These are phyloP conservation scores for Lasioglossum calceatum DNA, from an alignment of 2,888 invertebrate genomes.

Conservation along the genomic window DNA sequence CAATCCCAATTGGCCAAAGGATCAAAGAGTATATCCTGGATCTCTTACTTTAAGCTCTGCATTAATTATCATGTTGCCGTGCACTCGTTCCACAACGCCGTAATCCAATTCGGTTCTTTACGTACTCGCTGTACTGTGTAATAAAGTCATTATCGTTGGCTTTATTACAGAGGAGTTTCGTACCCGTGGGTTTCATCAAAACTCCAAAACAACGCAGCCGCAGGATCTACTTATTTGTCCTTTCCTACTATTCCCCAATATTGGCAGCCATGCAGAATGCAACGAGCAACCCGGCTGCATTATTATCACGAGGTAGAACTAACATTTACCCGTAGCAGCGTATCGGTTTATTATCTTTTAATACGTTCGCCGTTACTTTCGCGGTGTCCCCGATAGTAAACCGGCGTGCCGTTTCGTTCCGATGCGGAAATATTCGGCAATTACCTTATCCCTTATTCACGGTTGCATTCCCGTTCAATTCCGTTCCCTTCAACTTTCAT, in stretches of 20 bases:
- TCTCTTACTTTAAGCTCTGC: background rate
- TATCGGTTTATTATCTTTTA: conserved; percentile 48
- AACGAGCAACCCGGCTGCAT: conserved; percentile 32
- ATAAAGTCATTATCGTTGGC: background rate
- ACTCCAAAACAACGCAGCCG: background rate
- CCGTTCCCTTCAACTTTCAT: background rate
- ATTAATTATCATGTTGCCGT: background rate
- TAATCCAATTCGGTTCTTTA: conserved; percentile 4
- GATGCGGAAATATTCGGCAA: conserved; percentile 14
- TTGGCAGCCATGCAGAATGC: background rate
- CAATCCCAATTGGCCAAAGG: background rate
- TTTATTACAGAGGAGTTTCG: background rate
- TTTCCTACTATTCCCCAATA: background rate
- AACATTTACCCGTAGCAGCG: conserved; percentile 38
- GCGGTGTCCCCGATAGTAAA: conserved; percentile 1
- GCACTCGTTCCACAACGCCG: background rate
- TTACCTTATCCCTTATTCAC: conserved; percentile 10
- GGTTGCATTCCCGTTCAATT: background rate
- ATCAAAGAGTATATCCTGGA: background rate
- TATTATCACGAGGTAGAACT: conserved; percentile 32
- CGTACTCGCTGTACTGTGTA: background rate
- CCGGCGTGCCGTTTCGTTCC: background rate
- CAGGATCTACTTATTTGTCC: background rate
- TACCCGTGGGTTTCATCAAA: background rate
- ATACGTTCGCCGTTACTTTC: conserved; percentile 23